A percentile compares a stretch with the other conserved stretches of the same genome.
Conservation (phyloP, 35 echinoderm and acorn worm species). For the Lytechinus variegatus region DNA sequence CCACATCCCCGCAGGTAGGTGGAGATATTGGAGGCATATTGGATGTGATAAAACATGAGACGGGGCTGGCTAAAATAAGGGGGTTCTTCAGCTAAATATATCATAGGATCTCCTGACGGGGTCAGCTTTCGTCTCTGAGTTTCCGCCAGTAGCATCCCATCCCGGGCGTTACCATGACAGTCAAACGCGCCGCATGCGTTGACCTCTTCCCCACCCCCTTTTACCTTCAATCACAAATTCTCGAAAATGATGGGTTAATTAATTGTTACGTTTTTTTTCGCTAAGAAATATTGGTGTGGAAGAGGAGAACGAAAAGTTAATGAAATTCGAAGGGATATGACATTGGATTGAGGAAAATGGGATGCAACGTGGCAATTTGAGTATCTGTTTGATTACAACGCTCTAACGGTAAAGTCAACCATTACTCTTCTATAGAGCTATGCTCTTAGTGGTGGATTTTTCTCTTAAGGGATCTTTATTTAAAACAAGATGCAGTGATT, state of each 20-base stretch:
- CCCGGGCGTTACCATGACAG: neutral
- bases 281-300: neutral
- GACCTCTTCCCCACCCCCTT: neutral
- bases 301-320: neutral
- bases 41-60: neutral
- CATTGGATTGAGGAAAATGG: neutral
- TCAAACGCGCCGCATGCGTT: neutral
- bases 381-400: no score
- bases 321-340: neutral
- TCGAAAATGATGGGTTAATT: neutral
- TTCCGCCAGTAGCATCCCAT: neutral
- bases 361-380: no score
- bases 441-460: no score
- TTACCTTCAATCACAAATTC: neutral
- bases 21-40: neutral
- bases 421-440: no score
- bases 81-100: neutral
- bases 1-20: neutral
- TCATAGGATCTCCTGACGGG: neutral
- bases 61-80: neutral
- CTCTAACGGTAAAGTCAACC: no score
- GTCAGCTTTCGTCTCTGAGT: constrained; percentile 9
- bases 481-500: no score
- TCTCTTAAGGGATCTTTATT: no score
- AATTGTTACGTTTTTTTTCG: neutral